Conservation (phyloP, 53 echinoderm and acorn worm species). For the Echinometra lucunter region DNA sequence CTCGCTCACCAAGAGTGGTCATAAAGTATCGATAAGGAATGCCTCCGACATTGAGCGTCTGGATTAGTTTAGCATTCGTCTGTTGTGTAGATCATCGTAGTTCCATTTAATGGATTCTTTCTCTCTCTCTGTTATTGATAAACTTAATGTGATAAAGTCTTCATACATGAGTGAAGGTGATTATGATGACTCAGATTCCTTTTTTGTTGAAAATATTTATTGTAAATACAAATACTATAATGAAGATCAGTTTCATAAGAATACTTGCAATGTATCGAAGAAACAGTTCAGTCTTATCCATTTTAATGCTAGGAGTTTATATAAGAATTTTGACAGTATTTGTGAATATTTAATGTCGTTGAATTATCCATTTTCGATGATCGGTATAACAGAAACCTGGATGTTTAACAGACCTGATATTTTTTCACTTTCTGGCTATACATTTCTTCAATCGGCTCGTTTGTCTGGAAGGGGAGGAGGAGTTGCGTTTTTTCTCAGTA, state of each 20-base stretch:
- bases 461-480: constrained; percentile 23
- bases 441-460: too few relatives aligned
- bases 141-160: background rate
- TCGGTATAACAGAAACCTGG: too few relatives aligned
- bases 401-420: background rate
- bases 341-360: constrained; percentile 27
- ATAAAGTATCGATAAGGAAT: background rate
- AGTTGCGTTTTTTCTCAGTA: constrained; percentile 2
- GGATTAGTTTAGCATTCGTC: background rate
- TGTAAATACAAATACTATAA: constrained; percentile 35
- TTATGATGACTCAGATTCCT: background rate
- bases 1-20: constrained; percentile 10
- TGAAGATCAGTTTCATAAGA: background rate
- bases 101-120: too few relatives aligned
- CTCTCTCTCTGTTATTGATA: too few relatives aligned
- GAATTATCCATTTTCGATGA: too few relatives aligned
- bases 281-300: constrained; percentile 31
- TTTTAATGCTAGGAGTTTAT: constrained; percentile 29
- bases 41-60: constrained; percentile 12
- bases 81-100: too few relatives aligned
- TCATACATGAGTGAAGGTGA: background rate
- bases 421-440: constrained; percentile 27
- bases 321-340: constrained; percentile 19
- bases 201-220: background rate
- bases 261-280: background rate